Percentiles rank a stretch among this genome's conserved stretches.
Evolutionary conservation across 2,888 invertebrate species (phyloP).

Genomic region (Lepas anatifera): DNA sequence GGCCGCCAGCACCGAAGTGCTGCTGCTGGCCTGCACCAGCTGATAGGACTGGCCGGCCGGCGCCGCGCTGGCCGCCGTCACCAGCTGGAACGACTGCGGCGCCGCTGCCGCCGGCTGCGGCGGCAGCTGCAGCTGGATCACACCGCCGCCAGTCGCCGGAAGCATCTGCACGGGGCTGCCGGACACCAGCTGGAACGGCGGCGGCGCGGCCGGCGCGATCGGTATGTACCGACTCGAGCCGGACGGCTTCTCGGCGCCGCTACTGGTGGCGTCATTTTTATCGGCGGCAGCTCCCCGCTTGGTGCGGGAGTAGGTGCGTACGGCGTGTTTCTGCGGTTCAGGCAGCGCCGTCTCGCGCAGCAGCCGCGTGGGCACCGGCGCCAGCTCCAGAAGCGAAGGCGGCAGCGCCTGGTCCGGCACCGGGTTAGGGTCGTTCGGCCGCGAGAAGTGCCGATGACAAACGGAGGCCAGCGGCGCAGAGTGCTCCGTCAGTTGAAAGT

Average conservation of each 20-base stretch:
- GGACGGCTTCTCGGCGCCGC: not conserved
- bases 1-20: not conserved
- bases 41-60: not conserved
- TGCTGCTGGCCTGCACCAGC: not conserved
- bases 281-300: too few species aligned
- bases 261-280: too few species aligned
- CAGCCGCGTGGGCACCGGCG: not conserved
- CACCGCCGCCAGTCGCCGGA: not conserved
- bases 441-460: not conserved
- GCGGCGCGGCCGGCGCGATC: conserved; percentile 3
- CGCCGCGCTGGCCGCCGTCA: not conserved
- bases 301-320: not conserved
- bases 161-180: not conserved
- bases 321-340: too few species aligned
- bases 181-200: not conserved
- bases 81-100: not conserved
- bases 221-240: not conserved
- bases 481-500: not conserved
- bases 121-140: not conserved
- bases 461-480: not conserved
- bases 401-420: not conserved
- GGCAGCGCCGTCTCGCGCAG: not conserved
- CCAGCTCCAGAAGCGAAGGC: too few species aligned
- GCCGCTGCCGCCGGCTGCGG: not conserved
- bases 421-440: not conserved